Evolutionary conservation across 2,113 vertebrate genomes (phyloP).

Genomic region (Hippocampus guttulatus): DNA sequence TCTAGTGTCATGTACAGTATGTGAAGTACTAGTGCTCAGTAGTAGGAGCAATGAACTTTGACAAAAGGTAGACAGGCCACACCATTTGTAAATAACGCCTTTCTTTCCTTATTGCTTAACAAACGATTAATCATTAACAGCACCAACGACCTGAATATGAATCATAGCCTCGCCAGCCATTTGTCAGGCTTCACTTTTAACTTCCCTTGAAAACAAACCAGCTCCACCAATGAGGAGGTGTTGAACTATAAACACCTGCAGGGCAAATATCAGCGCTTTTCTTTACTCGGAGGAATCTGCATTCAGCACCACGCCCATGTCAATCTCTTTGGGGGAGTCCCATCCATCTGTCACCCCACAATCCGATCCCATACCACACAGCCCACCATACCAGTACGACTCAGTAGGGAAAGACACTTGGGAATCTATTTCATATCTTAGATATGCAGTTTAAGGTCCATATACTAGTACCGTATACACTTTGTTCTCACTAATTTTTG

Average conservation of each 20-base stretch:
- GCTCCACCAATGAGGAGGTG: conserved; percentile 42
- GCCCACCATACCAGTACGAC: conserved; percentile 10
- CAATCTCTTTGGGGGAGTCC: conserved; percentile 50
- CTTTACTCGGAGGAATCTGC: conserved; percentile 56
- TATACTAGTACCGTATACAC: too few relatives aligned
- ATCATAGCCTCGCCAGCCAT: conserved; percentile 36
- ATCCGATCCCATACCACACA: conserved; percentile 24
- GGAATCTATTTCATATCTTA: background rate
- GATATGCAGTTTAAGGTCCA: background rate
- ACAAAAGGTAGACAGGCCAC: conserved; percentile 26
- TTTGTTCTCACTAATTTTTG: too few relatives aligned
- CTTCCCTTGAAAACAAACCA: conserved; percentile 13
- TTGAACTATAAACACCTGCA: conserved; percentile 67
- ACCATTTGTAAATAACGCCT: conserved; percentile 43
- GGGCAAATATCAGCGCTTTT: conserved; percentile 49
- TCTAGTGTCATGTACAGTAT: background rate
- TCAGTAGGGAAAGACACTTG: background rate
- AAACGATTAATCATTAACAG: conserved; percentile 66
- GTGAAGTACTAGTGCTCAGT: conserved; percentile 2
- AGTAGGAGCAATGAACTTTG: background rate
- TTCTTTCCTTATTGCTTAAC: conserved; percentile 6
- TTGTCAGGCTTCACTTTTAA: conserved; percentile 41
- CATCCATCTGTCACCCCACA: conserved; percentile 67
- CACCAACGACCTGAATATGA: conserved; percentile 14
- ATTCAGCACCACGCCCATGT: conserved; percentile 57